Evolutionary conservation across 2,888 invertebrate genomes (phyloP), one percentile per base, ranked within the genome.

Genomic region (Monochamus alternatus): DNA sequence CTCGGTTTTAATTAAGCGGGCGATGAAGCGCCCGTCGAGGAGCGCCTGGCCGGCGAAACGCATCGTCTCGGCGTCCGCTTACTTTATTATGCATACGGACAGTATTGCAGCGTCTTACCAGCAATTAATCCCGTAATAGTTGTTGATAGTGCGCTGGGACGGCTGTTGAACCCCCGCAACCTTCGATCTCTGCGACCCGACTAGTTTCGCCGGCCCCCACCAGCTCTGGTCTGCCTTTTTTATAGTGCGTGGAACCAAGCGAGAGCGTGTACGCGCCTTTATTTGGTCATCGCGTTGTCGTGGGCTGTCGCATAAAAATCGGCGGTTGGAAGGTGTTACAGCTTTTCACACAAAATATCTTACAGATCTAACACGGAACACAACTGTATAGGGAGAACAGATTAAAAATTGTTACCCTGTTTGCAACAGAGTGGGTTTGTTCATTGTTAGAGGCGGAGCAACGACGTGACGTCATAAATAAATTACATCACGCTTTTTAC

Each of bases 111-210:
- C 70, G 70, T 78, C 73, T 77, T 73, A 68, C 73, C 79, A 80
- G 75, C 82, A 82, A 82, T 82, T 81, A 82, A 82, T 80, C 74
- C 78, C 62, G 78, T 80, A 81, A 82, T 80, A 78, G 80, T 80
- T 75, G 76, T 78, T 79, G 78, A 80, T 81, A 80, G 77, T 78
- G 78, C 78, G 72, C 69, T 73, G 60, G 79, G 74, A 70, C 79
- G 82, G 82, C 74, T 82, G 78, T 82, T 82, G 82, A 81, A 82
- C 82, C 79, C 71, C 30, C n/a, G 14, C 81, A 80, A 82, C 80
- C 80, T 82, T 81, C 81, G 82, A 79, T 79, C 79, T 76, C 75
- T 70, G 74, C 73, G 79, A 81, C 81, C 82, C 79, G 70, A 76
- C 78, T 76, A 75, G 79, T 80, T 78, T 77, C 73, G 78, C 47